A percentile compares a stretch with the other conserved stretches of the same genome.
These are phyloP conservation scores for Rhinatrema bivittatum DNA, from an alignment of 2,797 vertebrate species.

Conservation along the genomic window DNA sequence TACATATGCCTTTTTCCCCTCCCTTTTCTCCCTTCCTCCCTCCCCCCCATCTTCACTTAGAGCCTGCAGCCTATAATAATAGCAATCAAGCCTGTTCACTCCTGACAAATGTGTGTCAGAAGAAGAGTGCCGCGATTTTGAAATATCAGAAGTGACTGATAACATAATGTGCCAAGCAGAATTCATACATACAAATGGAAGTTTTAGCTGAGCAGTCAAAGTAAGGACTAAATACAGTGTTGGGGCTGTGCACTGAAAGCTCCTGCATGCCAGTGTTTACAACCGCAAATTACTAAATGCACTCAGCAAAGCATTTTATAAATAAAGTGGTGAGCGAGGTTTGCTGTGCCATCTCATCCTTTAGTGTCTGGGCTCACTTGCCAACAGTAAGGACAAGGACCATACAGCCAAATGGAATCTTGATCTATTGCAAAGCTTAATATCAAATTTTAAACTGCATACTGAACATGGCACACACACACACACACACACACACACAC, in stretches of 20 bases:
- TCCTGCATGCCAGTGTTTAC: conserved; percentile 25
- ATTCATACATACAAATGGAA: conserved; percentile 63
- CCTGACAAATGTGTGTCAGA: conserved; percentile 54
- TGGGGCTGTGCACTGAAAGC: conserved; percentile 29
- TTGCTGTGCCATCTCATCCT: not conserved
- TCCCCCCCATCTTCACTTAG: no score
- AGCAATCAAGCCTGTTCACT: conserved; percentile 53
- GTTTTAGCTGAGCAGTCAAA: conserved; percentile 51
- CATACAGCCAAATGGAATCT: no score
- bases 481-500: no score
- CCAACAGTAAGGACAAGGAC: no score
- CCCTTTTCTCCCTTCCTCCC: no score
- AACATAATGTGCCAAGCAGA: conserved; percentile 55
- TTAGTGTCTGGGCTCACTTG: no score
- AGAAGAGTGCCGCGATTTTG: conserved; percentile 54
- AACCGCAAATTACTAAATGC: conserved; percentile 44
- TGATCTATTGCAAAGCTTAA: no score
- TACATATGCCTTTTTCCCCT: conserved; percentile 20
- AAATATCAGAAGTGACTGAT: conserved; percentile 62
- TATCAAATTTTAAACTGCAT: no score
- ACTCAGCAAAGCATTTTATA: conserved; percentile 42
- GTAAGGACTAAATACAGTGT: conserved; percentile 47
- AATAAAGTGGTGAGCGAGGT: conserved; percentile 28
- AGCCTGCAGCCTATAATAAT: conserved; percentile 43
- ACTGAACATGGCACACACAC: no score